phyloP scores from a whole-genome alignment of 2,888 invertebrate genomes.

The Eulithis testata region DNA sequence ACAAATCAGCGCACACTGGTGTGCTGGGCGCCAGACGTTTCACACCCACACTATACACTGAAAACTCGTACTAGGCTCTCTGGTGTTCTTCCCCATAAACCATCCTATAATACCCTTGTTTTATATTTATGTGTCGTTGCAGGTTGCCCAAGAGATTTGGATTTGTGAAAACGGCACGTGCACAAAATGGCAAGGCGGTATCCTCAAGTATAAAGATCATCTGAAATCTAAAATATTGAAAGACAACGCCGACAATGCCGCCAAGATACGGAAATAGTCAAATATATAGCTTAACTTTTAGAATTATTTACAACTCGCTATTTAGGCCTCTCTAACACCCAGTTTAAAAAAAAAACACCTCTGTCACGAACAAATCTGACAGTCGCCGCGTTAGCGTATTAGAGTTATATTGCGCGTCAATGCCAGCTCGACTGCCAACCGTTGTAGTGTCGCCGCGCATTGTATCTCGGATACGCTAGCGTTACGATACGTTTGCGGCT shows the following conservation, averaged over 20 bases:
- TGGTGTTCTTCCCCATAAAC: no score
- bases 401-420: no score
- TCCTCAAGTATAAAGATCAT: constrained; percentile 97
- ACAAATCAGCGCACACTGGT: no score
- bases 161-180: constrained; percentile 98
- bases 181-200: constrained; percentile 98
- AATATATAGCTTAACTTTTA: constrained; percentile 42
- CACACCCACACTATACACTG: no score
- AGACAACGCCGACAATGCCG: constrained; percentile 85
- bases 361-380: no score
- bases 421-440: no score
- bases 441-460: no score
- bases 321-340: constrained; percentile 40
- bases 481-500: no score
- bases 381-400: no score
- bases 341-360: constrained; percentile 29
- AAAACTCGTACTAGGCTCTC: no score
- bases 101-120: neutral
- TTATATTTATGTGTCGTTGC: constrained; percentile 26
- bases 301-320: constrained; percentile 43
- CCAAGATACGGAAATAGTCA: constrained; percentile 75
- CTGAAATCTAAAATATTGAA: constrained; percentile 94
- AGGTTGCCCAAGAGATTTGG: constrained; percentile 99
- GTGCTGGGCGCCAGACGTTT: no score
- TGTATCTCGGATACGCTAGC: no score